Evolutionary conservation across 1,140 invertebrate genomes (phyloP).

Genomic region (Leptinotarsa defecta): DNA sequence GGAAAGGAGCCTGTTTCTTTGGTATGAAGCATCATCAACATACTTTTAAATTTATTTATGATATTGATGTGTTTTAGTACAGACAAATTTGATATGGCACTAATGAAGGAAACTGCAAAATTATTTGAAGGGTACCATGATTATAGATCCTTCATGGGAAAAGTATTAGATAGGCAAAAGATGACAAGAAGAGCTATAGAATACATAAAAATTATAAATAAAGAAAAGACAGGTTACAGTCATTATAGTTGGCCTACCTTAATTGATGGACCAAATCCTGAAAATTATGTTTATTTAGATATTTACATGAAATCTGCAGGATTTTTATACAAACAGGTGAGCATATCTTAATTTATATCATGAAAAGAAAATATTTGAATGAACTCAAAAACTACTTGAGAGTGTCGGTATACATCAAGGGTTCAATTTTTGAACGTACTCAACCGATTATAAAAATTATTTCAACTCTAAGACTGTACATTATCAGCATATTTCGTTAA

Average conservation of each 20-base stretch:
- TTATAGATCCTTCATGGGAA: constrained; percentile 69
- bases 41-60: constrained; percentile 12
- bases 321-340: constrained; percentile 78
- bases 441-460: no score
- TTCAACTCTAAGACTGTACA: no score
- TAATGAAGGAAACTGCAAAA: constrained; percentile 59
- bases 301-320: constrained; percentile 64
- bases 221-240: constrained; percentile 33
- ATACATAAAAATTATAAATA: constrained; percentile 57
- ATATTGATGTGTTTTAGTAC: constrained; percentile 54
- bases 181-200: constrained; percentile 57
- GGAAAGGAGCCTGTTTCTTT: constrained; percentile 58
- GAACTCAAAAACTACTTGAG: no score
- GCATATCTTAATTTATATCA: background rate
- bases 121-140: constrained; percentile 69
- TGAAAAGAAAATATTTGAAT: no score
- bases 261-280: constrained; percentile 31
- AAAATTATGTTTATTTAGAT: constrained; percentile 65
- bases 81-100: constrained; percentile 64
- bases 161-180: constrained; percentile 51
- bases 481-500: no score
- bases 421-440: no score
- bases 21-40: constrained; percentile 50
- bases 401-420: no score
- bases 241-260: constrained; percentile 46